Conservation (phyloP, 2,888 invertebrate genomes). For the Apomyelois bistriatella region DNA sequence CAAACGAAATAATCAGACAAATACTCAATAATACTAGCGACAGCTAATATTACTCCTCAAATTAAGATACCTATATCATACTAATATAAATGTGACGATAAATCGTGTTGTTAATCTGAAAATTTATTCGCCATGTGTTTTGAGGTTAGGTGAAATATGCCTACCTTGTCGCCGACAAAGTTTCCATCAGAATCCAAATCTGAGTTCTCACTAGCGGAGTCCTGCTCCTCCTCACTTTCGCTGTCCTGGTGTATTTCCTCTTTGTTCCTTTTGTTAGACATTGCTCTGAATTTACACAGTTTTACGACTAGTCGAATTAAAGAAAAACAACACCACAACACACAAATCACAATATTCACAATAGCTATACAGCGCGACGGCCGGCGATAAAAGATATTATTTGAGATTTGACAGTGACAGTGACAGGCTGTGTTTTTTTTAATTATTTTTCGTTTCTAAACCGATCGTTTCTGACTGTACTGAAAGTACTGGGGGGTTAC, state of each 20-base stretch:
- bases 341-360: neutral
- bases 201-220: constrained; percentile 63
- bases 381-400: too few relatives aligned
- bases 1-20: neutral
- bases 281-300: constrained; percentile 30
- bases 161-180: constrained; percentile 79
- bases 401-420: too few relatives aligned
- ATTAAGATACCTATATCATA: too few relatives aligned
- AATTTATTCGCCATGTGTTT: constrained; percentile 52
- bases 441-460: too few relatives aligned
- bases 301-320: neutral
- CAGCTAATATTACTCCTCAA: too few relatives aligned
- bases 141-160: constrained; percentile 49
- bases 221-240: constrained; percentile 68
- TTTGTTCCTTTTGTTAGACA: constrained; percentile 71
- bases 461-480: too few relatives aligned
- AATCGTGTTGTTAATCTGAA: neutral
- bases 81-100: neutral
- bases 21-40: too few relatives aligned
- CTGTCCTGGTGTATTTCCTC: constrained; percentile 58
- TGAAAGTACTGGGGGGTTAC: too few relatives aligned
- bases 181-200: constrained; percentile 75
- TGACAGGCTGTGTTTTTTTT: too few relatives aligned
- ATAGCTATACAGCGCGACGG: too few relatives aligned
- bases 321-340: neutral